Evolutionary conservation across 2,113 vertebrate species (phyloP), one percentile per base, ranked within the genome.

Genomic region (Plecotus auritus): DNA sequence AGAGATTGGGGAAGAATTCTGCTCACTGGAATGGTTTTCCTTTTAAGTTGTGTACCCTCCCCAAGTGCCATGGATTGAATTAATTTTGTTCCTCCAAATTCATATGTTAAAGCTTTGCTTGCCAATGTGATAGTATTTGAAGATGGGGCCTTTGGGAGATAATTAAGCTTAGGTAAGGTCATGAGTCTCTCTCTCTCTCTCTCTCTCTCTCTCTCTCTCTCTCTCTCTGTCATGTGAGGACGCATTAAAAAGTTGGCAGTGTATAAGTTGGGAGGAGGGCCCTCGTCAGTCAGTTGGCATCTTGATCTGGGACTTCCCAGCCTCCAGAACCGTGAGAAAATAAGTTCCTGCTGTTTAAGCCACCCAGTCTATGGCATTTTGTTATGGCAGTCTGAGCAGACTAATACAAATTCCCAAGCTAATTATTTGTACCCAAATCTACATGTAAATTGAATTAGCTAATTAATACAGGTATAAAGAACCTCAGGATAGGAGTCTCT

Each of bases 371-470:
- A 14, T 45, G 28, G 70, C 45, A 26, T 85, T 95, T 66, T 92
- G 40, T 88, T 66, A 77, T 3, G 70, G 70, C 54, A 84, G 74
- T 42, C 74, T 5, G 47, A 77, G 80, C 35, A 76, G 45, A 84
- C 9, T 23, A 37, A 80, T 59, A 77, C 37, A 84, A 66, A 92
- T 90, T 90, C 72, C 88, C 85, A 70, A 74, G 85, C 47, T 92
- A 85, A 93, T 74, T 94, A 85, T 95, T 88, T 94, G 77, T 67
- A 83, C 85, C 94, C n/a, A 82, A 92, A 94, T 97, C 95, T 96
- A 90, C 88, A 86, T 83, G 85, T 59, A 96, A 95, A 95, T 93
- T 96, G 95, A 96, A 95, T 95, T 85, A 94, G 61, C 47, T 96
- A 93, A 97, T 96, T 96, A 94, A 93, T 94, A 94, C 77, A 96